Evolutionary conservation across 2,797 vertebrate species (phyloP), one percentile per base, ranked within the genome.

Genomic region (Melanogrammus aeglefinus): DNA sequence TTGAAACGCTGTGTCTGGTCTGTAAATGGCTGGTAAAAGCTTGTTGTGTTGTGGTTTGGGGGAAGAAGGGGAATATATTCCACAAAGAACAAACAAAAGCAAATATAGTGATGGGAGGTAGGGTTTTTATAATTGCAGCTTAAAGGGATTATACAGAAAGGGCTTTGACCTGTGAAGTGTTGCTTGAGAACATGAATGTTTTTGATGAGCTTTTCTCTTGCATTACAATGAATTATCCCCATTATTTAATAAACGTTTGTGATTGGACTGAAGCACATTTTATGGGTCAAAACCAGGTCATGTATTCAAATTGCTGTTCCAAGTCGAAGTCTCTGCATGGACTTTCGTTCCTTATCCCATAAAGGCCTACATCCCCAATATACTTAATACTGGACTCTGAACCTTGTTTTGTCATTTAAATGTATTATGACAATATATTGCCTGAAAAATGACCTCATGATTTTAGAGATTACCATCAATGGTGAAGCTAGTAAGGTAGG

Each of bases 21-120:
- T 86, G 80, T 82, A 89, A 91, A 87, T 89, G 83, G 84, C 83
- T 86, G 78, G 70, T 87, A 78, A 89, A 86, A 88, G 85, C 86
- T 73, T 72, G 72, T 69, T 76, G 83, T 82, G 72, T 10, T 10
- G 33, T 73, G 36, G 12, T 35, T 9, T 35, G 18, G 31, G 31
- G 35, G 31, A 72, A 24, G 36, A 38, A 36, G 29, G 35, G 36
- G 31, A 38, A 73, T 13, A 73, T 24, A 10, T n/a, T 18, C 72
- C 12, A 39, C 21, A 39, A 39, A 73, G 38, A 24, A 10, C 36
- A 10, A 73, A 24, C 21, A n/a, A 73, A 39, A 24, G 24, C 36
- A 16, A 73, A 39, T 24, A n/a, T 27, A 24, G n/a, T 39, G 57
- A n/a, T 1, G 7, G 57, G 21, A 63, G 5, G 47, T 16, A 21